Base-by-base conservation (phyloP, 2,888 invertebrate species). In the Tanypteryx hageni region DNA sequence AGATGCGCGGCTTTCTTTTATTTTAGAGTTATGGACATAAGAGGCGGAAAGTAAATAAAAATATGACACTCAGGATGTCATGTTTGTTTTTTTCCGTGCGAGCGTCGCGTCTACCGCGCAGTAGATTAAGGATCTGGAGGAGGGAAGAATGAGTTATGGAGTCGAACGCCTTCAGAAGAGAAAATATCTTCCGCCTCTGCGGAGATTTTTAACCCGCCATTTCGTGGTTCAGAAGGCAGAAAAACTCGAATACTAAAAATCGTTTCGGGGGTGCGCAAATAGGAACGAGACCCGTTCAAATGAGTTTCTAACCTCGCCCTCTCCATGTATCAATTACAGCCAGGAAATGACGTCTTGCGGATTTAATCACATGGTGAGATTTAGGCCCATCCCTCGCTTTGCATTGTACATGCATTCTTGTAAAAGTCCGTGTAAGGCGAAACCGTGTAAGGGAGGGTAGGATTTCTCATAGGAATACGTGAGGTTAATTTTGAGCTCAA, bases 11-110 rank as follows among this genome's bases (percentile, higher is more conserved):
- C 22, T 27, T 76, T 76, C 44, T 44, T 76, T 76, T 76, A 76
- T 76, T 22, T 22, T 22, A 89, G 64, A 89, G 89, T 18, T 61
- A 89, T 18, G 59, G 10, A 44, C 56, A n/a, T n/a, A 57, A 83
- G 56, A 83, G 83, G 83, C 83, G 31, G 18, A 27, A 89, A 18
- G 89, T 86, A 86, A 89, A 64, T 64, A 59, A 64, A 61, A 89
- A 89, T 61, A 64, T 89, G 64, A 86, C 86, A 86, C 61, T 61
- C 27, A 27, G 61, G 86, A 64, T 86, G 22, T 27, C 85, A 16
- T 86, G 85, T 86, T 86, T 58, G 85, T 83, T 83, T 83, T 16
- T 44, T 83, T 44, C 14, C 57, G 44, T 83, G 44, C 16, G 57
- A 8, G 57, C 56, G 83, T 57, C n/a, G 57, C 14, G 57, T 18